Conservation (phyloP, 2,113 vertebrate genomes). For the Psophia crepitans region DNA sequence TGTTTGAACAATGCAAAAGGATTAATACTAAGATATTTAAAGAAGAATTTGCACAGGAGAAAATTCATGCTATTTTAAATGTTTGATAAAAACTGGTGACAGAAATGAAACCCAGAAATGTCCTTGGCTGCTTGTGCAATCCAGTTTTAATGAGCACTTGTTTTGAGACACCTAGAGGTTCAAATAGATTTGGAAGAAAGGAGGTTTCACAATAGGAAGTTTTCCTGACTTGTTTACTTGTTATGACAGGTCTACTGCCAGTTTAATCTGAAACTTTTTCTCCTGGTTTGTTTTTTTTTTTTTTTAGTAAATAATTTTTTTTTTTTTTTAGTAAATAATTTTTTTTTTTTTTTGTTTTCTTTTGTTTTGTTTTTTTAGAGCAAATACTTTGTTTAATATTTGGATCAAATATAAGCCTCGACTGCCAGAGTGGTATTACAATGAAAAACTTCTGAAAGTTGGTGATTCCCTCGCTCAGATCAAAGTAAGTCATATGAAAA, state of each 20-base stretch:
- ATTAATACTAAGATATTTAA: background rate
- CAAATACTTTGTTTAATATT: slow-evolving; percentile 83
- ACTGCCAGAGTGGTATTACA: slow-evolving; percentile 82
- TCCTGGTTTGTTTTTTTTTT: background rate
- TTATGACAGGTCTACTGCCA: background rate
- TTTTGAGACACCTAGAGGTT: slow-evolving; percentile 9
- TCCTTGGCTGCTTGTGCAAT: background rate
- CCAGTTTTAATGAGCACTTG: background rate
- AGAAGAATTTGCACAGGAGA: background rate
- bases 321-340: too few species aligned
- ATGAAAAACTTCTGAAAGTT: slow-evolving; percentile 83
- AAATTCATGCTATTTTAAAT: background rate
- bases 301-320: too few species aligned
- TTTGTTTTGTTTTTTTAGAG: slow-evolving; percentile 70
- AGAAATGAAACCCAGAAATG: slow-evolving; percentile 22
- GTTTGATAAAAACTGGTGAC: background rate
- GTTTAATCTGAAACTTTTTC: slow-evolving; percentile 26
- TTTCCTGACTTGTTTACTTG: slow-evolving; percentile 27
- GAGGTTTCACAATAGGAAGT: background rate
- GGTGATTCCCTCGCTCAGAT: slow-evolving; percentile 85
- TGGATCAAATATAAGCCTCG: slow-evolving; percentile 87
- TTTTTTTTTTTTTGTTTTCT: too few species aligned
- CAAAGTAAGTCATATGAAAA: slow-evolving; percentile 77
- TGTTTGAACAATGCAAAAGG: background rate
- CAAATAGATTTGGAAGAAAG: slow-evolving; percentile 13